Percentiles rank a stretch among this genome's conserved stretches.
phyloP scores from a whole-genome alignment of 1,140 invertebrate genomes.

The Cyclargus thomasi region DNA sequence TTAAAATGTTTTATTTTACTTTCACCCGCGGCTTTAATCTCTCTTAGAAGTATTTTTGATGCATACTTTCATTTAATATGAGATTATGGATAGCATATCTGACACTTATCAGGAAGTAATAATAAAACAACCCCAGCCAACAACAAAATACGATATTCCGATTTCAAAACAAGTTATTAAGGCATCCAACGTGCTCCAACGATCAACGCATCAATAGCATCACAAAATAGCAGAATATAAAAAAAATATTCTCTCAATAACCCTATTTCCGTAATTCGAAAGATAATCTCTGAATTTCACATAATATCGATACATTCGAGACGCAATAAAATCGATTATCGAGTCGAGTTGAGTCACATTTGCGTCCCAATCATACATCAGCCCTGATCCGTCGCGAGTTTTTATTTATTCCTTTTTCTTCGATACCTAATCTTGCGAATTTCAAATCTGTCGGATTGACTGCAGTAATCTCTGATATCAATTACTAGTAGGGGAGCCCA shows the following conservation, averaged over 20 bases:
- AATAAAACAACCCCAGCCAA: too few species aligned
- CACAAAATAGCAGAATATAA: background rate
- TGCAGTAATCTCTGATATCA: background rate
- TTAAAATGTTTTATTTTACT: too few species aligned
- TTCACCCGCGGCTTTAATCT: too few species aligned
- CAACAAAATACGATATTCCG: background rate
- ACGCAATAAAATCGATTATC: slow-evolving; percentile 17
- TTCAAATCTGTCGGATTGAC: background rate
- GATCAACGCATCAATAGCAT: background rate
- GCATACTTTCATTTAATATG: too few species aligned
- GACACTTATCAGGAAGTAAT: too few species aligned
- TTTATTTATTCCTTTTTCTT: background rate
- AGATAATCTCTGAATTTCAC: slow-evolving; percentile 11
- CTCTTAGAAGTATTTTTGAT: too few species aligned
- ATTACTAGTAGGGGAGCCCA: background rate
- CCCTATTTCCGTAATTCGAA: slow-evolving; percentile 1
- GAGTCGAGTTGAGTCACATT: background rate
- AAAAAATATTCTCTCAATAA: slow-evolving; percentile 4
- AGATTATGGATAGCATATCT: too few species aligned
- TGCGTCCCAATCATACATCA: slow-evolving; percentile 18
- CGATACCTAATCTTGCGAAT: slow-evolving; percentile 14
- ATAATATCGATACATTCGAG: slow-evolving; percentile 13
- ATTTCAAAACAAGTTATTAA: background rate
- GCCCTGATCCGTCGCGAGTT: slow-evolving; percentile 2
- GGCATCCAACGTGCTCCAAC: background rate